A percentile compares a stretch with the other conserved stretches of the same genome.
Evolutionary conservation across 2,113 vertebrate species (phyloP).

Genomic region (Serilophus lunatus): DNA sequence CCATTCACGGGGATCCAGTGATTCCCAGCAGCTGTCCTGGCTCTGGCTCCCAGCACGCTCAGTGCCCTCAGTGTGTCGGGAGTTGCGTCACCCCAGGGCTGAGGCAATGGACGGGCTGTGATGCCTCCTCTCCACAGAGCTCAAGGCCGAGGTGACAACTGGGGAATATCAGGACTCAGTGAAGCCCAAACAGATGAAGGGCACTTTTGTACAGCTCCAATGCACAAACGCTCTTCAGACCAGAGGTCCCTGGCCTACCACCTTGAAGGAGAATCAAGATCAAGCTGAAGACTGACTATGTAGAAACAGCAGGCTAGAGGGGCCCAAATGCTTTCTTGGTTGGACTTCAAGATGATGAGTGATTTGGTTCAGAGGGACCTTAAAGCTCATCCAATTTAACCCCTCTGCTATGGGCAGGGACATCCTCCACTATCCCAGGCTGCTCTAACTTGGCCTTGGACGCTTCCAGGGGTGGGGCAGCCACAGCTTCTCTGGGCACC

Average conservation of each 20-base stretch:
- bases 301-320: background rate
- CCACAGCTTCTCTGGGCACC: background rate
- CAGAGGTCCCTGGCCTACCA: background rate
- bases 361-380: background rate
- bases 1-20: background rate
- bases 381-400: background rate
- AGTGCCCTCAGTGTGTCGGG: accelerated
- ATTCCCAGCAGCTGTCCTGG: background rate
- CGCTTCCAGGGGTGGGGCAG: background rate
- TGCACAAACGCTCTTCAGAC: background rate
- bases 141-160: background rate
- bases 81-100: background rate
- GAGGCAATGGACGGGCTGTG: background rate
- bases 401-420: background rate
- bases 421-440: background rate
- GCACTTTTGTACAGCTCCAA: background rate
- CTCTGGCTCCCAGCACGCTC: background rate
- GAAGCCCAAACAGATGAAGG: background rate
- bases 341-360: background rate
- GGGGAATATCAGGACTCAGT: background rate
- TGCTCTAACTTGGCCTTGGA: background rate
- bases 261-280: background rate
- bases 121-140: background rate
- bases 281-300: background rate
- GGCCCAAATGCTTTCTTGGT: background rate